Conservation (phyloP, 2,888 invertebrate genomes). For the Rambutsinella grinnellia region DNA sequence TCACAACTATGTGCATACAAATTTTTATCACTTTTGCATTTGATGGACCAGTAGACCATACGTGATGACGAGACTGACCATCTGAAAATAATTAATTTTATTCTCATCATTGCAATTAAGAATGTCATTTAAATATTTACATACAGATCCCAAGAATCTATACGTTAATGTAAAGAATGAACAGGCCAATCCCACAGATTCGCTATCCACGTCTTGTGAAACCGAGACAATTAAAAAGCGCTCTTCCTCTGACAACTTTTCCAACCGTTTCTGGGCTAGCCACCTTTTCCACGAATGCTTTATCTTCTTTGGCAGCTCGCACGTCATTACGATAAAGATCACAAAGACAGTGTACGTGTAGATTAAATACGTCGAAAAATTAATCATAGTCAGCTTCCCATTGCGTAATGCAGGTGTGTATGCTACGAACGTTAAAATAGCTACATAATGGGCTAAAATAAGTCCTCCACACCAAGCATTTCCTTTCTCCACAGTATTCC, state of each 20-base stretch:
- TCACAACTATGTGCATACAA: not conserved
- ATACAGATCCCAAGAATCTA: constrained; percentile 19
- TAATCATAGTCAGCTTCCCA: not conserved
- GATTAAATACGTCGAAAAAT: not conserved
- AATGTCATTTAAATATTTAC: not conserved
- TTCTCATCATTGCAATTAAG: not conserved
- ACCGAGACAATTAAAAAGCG: constrained; percentile 1
- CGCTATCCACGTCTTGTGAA: not conserved
- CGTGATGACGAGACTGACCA: constrained; percentile 3
- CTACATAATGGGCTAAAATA: constrained; percentile 2
- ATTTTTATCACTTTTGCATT: constrained; percentile 6
- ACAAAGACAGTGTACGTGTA: not conserved
- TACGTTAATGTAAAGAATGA: constrained; percentile 29
- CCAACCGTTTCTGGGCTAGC: not conserved
- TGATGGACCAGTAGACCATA: constrained; percentile 15
- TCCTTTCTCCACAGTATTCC: not conserved
- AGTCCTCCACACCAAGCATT: not conserved
- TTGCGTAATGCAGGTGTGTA: constrained; percentile 7
- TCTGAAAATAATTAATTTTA: constrained; percentile 1
- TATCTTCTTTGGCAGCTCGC: constrained; percentile 24
- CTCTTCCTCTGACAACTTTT: not conserved
- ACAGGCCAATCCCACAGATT: constrained; percentile 7
- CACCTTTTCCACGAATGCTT: constrained; percentile 1
- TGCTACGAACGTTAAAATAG: constrained; percentile 10
- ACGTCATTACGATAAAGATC: constrained; percentile 1